Percentiles rank a stretch among this genome's conserved stretches.
phyloP scores from a whole-genome alignment of 2,797 vertebrate species.

The Phataginus tetradactyla region DNA sequence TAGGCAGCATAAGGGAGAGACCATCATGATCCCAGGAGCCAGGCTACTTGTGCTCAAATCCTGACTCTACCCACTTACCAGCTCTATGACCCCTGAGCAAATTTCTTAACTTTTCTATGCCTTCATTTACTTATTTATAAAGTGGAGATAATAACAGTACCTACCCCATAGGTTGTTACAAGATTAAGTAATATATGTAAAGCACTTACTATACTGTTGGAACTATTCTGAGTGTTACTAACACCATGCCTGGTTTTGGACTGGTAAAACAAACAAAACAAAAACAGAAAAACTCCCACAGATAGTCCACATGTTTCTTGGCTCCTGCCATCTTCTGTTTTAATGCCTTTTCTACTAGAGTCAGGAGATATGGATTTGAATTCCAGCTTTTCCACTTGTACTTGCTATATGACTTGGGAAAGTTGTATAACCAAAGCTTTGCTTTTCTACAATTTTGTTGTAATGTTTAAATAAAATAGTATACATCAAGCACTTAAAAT shows the following conservation, averaged over 20 bases:
- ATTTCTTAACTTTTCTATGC: not conserved
- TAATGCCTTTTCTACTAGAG: not conserved
- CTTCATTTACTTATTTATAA: not conserved
- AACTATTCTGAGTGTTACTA: constrained; percentile 34
- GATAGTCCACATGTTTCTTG: not conserved
- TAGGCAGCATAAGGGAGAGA: not conserved
- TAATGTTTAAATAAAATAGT: constrained; percentile 11
- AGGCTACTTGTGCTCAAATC: not conserved
- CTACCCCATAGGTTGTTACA: not conserved
- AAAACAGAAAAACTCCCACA: not conserved
- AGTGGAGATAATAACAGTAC: not conserved
- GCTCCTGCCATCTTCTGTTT: not conserved
- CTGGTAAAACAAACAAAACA: not conserved
- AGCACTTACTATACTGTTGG: not conserved
- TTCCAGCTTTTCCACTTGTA: not conserved
- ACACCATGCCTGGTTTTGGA: not conserved
- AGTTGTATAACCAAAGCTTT: not conserved
- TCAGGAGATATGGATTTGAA: not conserved
- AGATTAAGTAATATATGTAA: constrained; percentile 21
- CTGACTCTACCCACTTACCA: not conserved
- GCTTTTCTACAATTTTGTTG: not conserved
- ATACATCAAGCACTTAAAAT: not conserved
- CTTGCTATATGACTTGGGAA: not conserved
- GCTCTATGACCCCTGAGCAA: not conserved
- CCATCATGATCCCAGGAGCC: not conserved